Evolutionary conservation across 2,888 invertebrate genomes (phyloP), one percentile per base, ranked within the genome.

Genomic region (Mythimna loreyi): DNA sequence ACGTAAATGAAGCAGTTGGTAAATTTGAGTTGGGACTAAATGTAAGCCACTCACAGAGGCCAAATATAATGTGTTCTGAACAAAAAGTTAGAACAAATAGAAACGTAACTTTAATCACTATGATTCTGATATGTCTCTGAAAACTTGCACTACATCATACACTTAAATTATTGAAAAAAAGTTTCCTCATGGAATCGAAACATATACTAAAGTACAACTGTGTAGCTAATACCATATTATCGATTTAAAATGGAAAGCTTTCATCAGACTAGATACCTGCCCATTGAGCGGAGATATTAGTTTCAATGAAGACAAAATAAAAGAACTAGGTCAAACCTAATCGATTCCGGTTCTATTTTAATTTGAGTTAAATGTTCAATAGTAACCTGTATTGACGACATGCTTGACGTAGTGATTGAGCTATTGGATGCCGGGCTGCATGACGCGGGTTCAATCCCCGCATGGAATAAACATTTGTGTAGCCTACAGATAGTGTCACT

Each of bases 281-380:
- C 19, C 11, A 73, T 57, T 67, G 30, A 73, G 19, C 45, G 25
- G 9, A 43, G n/a, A 40, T 53, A 21, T 65, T 30, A 49, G 25
- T 67, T 53, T n/a, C 19, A 43, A 66, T 49, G 21, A 43, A 58
- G 21, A 28, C 21, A 40, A 53, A 70, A 36, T 70, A 23, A 55
- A 49, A 21, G 13, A 55, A 50, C 19, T 49, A 8, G 55, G 33
- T 70, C 49, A 36, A 23, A 52, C 60, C 13, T 23, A 25, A 28
- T 0, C 6, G 16, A 36, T 53, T 61, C 1, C 9, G 3, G 30
- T 23, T 8, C 28, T 30, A 9, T 8, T 43, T 8, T 16, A 16
- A 36, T 55, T 55, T 61, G 5, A n/a, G 6, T 55, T 4, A 21
- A 25, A 25, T 61, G 13, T 19, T 21, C 11, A 28, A 9, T 28